Evolutionary conservation across 2,888 invertebrate species (phyloP).

Genomic region (Eudasyphora cyanicolor): DNA sequence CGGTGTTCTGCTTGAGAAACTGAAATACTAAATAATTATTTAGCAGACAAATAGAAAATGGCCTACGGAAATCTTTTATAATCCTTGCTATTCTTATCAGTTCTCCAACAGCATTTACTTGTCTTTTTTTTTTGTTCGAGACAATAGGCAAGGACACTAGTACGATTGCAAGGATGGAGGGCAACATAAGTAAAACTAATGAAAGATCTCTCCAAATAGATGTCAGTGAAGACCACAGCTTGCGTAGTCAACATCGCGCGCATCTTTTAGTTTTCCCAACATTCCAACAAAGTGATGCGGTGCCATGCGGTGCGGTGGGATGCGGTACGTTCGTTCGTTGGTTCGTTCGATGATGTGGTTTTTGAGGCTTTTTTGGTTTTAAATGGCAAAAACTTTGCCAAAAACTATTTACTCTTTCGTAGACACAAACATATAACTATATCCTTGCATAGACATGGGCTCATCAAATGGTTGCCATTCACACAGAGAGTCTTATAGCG

Average conservation of each 20-base stretch:
- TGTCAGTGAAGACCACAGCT: conserved; percentile 44
- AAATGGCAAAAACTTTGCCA: conserved; percentile 54
- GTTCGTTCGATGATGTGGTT: conserved; percentile 51
- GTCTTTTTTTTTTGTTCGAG: not conserved
- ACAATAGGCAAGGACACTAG: not conserved
- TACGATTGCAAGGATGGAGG: not conserved
- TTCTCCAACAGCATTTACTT: conserved; percentile 10
- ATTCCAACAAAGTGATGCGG: too few species aligned
- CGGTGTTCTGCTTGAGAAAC: conserved; percentile 8
- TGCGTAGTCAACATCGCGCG: conserved; percentile 35
- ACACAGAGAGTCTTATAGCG: not conserved
- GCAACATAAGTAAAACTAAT: conserved; percentile 27
- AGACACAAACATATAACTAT: not conserved
- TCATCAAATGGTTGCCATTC: not conserved
- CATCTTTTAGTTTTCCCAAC: conserved; percentile 47
- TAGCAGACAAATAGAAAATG: not conserved
- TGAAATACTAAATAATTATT: conserved; percentile 8
- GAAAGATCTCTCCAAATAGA: conserved; percentile 51
- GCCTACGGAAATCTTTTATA: not conserved
- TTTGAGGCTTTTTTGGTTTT: conserved; percentile 29
- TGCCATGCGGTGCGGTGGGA: too few species aligned
- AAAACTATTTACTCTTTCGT: conserved; percentile 45
- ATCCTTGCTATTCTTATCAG: conserved; percentile 4
- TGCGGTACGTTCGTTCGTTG: conserved; percentile 48
- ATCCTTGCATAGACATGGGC: not conserved